These are phyloP conservation scores for Chaenogobius annularis DNA, from an alignment of 2,113 vertebrate species.

Conservation along the genomic window DNA sequence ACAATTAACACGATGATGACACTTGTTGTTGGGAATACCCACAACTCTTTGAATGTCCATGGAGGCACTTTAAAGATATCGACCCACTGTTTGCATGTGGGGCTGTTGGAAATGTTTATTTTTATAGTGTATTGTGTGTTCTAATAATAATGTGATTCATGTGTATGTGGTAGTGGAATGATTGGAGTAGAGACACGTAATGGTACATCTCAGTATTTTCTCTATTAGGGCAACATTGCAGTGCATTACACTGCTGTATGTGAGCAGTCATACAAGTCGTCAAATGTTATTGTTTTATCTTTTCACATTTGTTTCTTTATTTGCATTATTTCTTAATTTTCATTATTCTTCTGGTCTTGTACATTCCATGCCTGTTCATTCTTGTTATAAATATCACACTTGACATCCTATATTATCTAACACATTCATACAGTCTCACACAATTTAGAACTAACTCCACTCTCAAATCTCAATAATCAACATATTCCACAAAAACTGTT, in stretches of 20 bases:
- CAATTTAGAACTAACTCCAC: slow-evolving; percentile 22
- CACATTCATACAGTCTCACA: background rate
- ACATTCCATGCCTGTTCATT: slow-evolving; percentile 33
- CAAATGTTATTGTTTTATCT: background rate
- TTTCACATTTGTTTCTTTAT: background rate
- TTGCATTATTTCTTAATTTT: too few relatives aligned
- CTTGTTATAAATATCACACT: background rate
- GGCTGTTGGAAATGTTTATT: slow-evolving; percentile 19
- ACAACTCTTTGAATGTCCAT: slow-evolving; percentile 38
- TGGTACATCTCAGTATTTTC: slow-evolving; percentile 2
- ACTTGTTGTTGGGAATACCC: slow-evolving; percentile 11
- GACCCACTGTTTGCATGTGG: slow-evolving; percentile 6
- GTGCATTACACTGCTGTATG: background rate
- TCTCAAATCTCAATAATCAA: background rate
- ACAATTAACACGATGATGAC: background rate
- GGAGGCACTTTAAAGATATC: slow-evolving; percentile 41
- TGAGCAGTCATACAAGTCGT: background rate
- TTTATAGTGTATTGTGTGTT: slow-evolving; percentile 2
- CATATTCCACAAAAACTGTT: background rate
- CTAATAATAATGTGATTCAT: background rate
- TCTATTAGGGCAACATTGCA: background rate
- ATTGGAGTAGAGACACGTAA: background rate
- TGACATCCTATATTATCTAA: background rate
- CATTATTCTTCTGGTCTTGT: slow-evolving; percentile 5
- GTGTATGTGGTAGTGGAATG: background rate